These are phyloP conservation scores for Bungarus multicinctus DNA, from an alignment of 2,113 vertebrate genomes.

Conservation along the genomic window DNA sequence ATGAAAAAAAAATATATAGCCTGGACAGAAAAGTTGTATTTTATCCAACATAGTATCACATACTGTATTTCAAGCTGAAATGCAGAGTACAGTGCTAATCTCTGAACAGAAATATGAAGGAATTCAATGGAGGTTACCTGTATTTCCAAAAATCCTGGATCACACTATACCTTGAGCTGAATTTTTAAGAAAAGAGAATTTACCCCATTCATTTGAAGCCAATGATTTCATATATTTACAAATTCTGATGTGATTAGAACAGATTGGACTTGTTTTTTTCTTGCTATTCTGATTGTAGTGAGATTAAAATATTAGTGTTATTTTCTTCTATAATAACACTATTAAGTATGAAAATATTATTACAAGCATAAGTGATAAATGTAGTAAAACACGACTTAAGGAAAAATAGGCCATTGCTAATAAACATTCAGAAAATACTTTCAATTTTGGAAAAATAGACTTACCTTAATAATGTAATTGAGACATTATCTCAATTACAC, in stretches of 20 bases:
- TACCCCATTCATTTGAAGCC: neutral
- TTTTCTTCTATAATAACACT: neutral
- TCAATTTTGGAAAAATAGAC: neutral
- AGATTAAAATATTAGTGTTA: neutral
- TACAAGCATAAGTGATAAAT: neutral
- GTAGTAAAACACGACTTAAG: neutral
- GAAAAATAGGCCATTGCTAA: neutral
- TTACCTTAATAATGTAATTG: neutral
- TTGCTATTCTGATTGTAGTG: neutral
- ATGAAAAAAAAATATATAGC: neutral
- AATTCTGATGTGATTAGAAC: neutral
- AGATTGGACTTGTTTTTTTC: neutral
- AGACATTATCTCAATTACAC: too few species aligned
- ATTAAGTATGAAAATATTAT: neutral
- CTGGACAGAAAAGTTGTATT: neutral
- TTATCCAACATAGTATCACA: neutral
- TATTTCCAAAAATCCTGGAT: neutral
- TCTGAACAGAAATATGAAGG: neutral
- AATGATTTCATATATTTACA: neutral
- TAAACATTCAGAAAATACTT: neutral
- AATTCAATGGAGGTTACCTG: neutral
- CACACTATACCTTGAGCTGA: neutral
- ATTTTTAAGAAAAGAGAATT: neutral
- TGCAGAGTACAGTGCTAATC: neutral
- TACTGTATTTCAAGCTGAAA: neutral